These are phyloP conservation scores for Eupithecia tripunctaria DNA, from an alignment of 2,888 invertebrate species.

Conservation along the genomic window DNA sequence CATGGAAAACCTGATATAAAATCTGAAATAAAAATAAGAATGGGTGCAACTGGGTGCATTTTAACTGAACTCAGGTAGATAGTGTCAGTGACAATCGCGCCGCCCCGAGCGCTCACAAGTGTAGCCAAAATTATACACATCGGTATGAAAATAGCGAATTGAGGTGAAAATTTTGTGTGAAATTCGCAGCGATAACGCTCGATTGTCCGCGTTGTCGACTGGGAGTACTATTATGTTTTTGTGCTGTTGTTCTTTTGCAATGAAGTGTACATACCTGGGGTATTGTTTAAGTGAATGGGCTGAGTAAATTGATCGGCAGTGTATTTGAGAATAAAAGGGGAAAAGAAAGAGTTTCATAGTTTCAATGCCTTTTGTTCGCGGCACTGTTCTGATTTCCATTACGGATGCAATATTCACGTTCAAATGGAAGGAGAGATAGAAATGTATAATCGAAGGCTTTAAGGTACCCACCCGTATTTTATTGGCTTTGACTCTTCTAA, in stretches of 20 bases:
- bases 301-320: constrained; percentile 24
- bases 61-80: constrained; percentile 66
- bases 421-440: constrained; percentile 17
- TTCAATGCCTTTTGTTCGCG: constrained; percentile 23
- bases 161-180: constrained; percentile 56
- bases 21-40: constrained; percentile 53
- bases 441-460: background rate
- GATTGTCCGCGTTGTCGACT: constrained; percentile 56
- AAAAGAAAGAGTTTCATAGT: constrained; percentile 11
- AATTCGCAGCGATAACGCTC: constrained; percentile 56
- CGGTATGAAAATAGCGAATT: constrained; percentile 55
- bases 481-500: background rate
- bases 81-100: constrained; percentile 67
- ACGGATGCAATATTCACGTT: constrained; percentile 31
- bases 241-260: constrained; percentile 56
- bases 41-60: constrained; percentile 60
- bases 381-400: constrained; percentile 31
- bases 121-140: constrained; percentile 61
- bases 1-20: constrained; percentile 31
- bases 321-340: constrained; percentile 19
- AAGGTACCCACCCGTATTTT: background rate
- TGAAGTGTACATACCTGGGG: constrained; percentile 54
- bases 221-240: constrained; percentile 53
- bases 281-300: constrained; percentile 22
- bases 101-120: constrained; percentile 58